Base-by-base conservation (phyloP, 92 coral and sea anemone genomes). In the Meandrina meandrites region DNA sequence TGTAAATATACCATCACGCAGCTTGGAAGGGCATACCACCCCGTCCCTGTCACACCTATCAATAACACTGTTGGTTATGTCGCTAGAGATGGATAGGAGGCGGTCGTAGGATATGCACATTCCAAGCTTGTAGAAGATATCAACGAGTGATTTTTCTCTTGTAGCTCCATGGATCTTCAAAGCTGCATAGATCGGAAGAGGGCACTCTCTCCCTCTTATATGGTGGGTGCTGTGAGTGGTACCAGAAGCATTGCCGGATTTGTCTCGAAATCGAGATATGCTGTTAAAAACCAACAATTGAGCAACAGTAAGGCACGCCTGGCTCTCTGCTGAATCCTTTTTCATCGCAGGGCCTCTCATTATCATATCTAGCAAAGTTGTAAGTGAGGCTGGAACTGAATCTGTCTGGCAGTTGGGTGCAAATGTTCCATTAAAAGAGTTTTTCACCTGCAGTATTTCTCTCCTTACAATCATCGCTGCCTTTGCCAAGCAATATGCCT, bases 161-260 rank as follows among this genome's bases (percentile, higher is more conserved):
- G 91, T 91, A 1, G 87, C 68, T 21, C 92, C 97, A 50, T 92
- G 93, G 34, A 94, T 92, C 70, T 94, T 94, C 75, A 94, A 73
- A 19, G 93, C 91, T 35, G 87, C 58, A 79, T 87, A 94, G 27
- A 91, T 79, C 27, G 93, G 92, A 13, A 91, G 81, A 7, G 96
- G 96, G 77, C 91, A 90, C 72, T 92, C 95, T 76, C 85, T 90
- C 56, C 32, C 24, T 84, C 84, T 85, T 45, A 70, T 84, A 60
- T 88, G 94, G 80, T 86, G 93, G 10, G 84, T 86, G 75, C 82
- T 84, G 53, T 60, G 88, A 36, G 82, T 85, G 58, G 92, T 34
- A 75, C 62, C 89, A 69, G 85, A 76, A 37, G 84, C 68, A 83
- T 58, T 57, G 64, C 89, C 90, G 30, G 88, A 68, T 13, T 82